Evolutionary conservation across 2,888 invertebrate genomes (phyloP).

Genomic region (Ommatoiulus sabulosus): DNA sequence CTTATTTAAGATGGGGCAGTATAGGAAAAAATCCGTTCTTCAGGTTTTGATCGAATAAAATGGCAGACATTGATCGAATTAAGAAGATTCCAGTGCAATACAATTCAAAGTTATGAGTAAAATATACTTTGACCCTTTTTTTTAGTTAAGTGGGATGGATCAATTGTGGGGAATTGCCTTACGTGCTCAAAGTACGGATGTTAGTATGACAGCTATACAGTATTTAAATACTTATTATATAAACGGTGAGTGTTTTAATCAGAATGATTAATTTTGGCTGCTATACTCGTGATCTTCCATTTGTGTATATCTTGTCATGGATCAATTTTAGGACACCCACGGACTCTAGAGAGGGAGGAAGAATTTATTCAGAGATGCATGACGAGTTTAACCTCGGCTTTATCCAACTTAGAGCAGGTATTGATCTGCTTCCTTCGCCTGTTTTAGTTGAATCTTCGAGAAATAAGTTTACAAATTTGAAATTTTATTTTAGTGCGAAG

Average conservation of each 20-base stretch:
- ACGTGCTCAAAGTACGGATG: conserved; percentile 90
- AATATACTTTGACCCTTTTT: too few species aligned
- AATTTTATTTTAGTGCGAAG: conserved; percentile 70
- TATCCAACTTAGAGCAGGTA: conserved; percentile 65
- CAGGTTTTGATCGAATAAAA: too few species aligned
- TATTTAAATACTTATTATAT: conserved; percentile 95
- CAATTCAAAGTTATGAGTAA: too few species aligned
- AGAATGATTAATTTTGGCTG: too few species aligned
- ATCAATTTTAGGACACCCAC: conserved; percentile 66
- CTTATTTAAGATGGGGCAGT: too few species aligned
- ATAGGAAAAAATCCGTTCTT: too few species aligned
- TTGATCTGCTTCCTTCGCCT: not conserved
- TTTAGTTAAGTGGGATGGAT: conserved; percentile 82
- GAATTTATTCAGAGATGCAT: conserved; percentile 95
- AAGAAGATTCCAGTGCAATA: too few species aligned
- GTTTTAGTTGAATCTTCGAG: not conserved
- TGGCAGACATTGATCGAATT: too few species aligned
- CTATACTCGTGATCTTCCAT: too few species aligned
- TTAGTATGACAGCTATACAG: conserved; percentile 94
- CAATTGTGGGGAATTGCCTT: conserved; percentile 95
- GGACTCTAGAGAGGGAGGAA: conserved; percentile 88
- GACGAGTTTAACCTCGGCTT: conserved; percentile 88
- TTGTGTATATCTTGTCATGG: too few species aligned
- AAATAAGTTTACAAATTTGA: not conserved
- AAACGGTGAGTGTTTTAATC: conserved; percentile 72